A percentile compares a stretch with the other conserved stretches of the same genome.
phyloP scores from a whole-genome alignment of 2,797 vertebrate genomes.

The Melanotaenia pygmaea region DNA sequence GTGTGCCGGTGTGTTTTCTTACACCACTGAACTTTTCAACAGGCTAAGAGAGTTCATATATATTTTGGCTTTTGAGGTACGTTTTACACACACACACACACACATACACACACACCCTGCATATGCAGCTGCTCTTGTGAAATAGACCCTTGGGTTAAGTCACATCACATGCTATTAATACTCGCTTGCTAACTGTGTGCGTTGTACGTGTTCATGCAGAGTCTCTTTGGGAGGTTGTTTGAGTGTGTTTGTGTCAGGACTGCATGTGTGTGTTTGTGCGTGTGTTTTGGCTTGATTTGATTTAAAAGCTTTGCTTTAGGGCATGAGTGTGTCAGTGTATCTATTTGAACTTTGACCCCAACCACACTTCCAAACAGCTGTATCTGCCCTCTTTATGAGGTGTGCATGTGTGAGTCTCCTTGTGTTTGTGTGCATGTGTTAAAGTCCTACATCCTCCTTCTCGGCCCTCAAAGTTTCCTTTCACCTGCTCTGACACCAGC shows the following conservation, averaged over 20 bases:
- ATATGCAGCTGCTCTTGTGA: slow-evolving; percentile 68
- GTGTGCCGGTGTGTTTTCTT: slow-evolving; percentile 52
- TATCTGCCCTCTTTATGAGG: slow-evolving; percentile 59
- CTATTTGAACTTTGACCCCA: slow-evolving; percentile 72
- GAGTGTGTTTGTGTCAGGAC: slow-evolving; percentile 45
- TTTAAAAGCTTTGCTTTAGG: slow-evolving; percentile 55
- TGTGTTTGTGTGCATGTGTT: slow-evolving; percentile 31
- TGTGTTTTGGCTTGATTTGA: slow-evolving; percentile 37
- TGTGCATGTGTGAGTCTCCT: slow-evolving; percentile 36
- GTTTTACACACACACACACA: slow-evolving; percentile 25
- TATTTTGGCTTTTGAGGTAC: slow-evolving; percentile 62
- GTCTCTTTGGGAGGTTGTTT: slow-evolving; percentile 53
- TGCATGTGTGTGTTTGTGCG: slow-evolving; percentile 26
- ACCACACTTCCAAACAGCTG: slow-evolving; percentile 72
- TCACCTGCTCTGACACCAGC: slow-evolving; percentile 60
- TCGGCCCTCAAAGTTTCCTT: slow-evolving; percentile 22
- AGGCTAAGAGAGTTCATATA: slow-evolving; percentile 52
- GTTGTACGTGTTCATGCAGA: slow-evolving; percentile 30
- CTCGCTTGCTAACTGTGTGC: slow-evolving; percentile 43
- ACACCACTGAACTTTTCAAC: slow-evolving; percentile 58
- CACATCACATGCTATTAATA: slow-evolving; percentile 77
- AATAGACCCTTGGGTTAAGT: slow-evolving; percentile 67
- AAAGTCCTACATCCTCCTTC: slow-evolving; percentile 18
- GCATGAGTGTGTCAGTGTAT: slow-evolving; percentile 60
- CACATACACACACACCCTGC: slow-evolving; percentile 22